Base-by-base conservation (phyloP, 2,797 vertebrate genomes). In the Epinephelus coioides region DNA sequence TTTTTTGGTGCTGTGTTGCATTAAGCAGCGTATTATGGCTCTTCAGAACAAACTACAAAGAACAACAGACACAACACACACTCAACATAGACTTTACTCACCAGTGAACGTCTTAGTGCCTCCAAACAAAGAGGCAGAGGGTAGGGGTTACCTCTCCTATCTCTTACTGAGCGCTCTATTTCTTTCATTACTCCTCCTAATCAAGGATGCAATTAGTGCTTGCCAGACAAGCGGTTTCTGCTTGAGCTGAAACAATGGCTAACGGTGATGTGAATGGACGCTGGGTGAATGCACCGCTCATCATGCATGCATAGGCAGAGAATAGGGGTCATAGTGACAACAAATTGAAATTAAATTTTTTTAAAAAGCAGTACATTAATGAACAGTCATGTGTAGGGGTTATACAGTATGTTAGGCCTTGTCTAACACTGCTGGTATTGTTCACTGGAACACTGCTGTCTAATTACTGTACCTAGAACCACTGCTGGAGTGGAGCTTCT, bases 141-240 rank as follows among this genome's bases (percentile, higher is more conserved):
- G 38, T 53, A n/a, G 51, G 64, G 76, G 80, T 78, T 57, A 77
- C 74, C 62, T 60, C 73, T 72, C 51, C 51, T 66, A 72, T 81
- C 76, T 84, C 69, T 73, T 57, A 71, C 66, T 27, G 62, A 13
- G 65, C 9, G 5, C 49, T 69, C 51, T 27, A 47, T 61, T 85
- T 84, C 75, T 84, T 84, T 89, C 84, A 88, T 83, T 86, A 86
- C 80, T 86, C 82, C 84, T 82, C 79, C 86, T 91, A 91, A 94
- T 94, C 87, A 86, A 86, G 81, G 86, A 90, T 88, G 87, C 90
- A 91, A 94, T 94, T 91, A 91, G 81, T 72, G 78, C 88, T 84
- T 73, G 70, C 72, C 73, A 89, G 81, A 86, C 78, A 77, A 86
- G 83, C 73, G 56, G 65, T 87, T 90, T 89, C 71, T 80, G 89